A percentile compares a stretch with the other conserved stretches of the same genome.
These are phyloP conservation scores for Zaprionus vittiger DNA, from an alignment of 1,140 invertebrate genomes.

Conservation along the genomic window DNA sequence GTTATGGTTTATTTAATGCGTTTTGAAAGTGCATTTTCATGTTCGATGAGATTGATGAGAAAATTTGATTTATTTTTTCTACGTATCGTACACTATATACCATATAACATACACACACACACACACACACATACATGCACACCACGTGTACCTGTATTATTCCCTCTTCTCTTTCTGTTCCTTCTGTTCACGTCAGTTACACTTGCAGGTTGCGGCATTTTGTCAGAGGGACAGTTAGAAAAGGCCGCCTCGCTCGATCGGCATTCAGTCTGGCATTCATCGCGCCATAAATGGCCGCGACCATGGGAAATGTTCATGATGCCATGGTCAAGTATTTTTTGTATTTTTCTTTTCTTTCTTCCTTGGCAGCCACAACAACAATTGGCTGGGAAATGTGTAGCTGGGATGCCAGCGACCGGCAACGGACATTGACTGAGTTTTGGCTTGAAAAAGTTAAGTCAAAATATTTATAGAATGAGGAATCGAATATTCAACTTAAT, in stretches of 20 bases:
- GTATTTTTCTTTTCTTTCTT: background rate
- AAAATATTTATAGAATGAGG: background rate
- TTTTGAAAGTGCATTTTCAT: constrained; percentile 84
- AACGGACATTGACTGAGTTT: background rate
- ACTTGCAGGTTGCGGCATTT: constrained; percentile 81
- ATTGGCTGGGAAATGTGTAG: constrained; percentile 67
- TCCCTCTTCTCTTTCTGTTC: background rate
- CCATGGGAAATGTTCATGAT: constrained; percentile 64
- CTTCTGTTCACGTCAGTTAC: constrained; percentile 66
- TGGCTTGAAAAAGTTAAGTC: constrained; percentile 3
- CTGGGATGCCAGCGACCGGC: background rate
- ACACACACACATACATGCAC: constrained; percentile 23
- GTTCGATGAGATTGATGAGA: constrained; percentile 84
- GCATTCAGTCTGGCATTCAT: constrained; percentile 54
- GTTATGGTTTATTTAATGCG: constrained; percentile 83
- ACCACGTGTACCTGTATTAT: background rate
- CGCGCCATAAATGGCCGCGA: constrained; percentile 70
- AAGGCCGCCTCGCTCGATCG: constrained; percentile 64
- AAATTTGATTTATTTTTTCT: constrained; percentile 83
- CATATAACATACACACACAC: constrained; percentile 16
- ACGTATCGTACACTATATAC: constrained; percentile 30
- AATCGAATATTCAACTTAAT: background rate
- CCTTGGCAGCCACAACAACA: constrained; percentile 1
- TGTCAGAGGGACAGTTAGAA: constrained; percentile 82
- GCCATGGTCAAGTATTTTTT: constrained; percentile 53